Evolutionary conservation across 2,113 vertebrate species (phyloP).

Genomic region (Gambusia holbrooki): DNA sequence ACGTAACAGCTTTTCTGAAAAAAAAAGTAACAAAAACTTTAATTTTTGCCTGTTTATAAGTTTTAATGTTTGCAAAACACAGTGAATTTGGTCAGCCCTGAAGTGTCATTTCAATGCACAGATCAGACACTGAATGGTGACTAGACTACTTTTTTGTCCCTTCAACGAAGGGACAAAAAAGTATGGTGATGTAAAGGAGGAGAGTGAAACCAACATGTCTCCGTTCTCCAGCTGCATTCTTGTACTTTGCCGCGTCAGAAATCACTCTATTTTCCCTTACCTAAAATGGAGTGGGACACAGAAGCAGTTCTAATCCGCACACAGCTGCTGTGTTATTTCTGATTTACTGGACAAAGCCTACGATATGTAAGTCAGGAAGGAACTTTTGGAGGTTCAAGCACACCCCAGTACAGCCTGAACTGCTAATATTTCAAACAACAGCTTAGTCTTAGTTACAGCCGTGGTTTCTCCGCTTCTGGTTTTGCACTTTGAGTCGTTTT

Average conservation of each 20-base stretch:
- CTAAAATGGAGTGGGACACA: slow-evolving; percentile 64
- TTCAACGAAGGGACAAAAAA: too few species aligned
- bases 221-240: slow-evolving; percentile 34
- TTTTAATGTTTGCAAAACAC: too few species aligned
- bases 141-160: too few species aligned
- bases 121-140: too few species aligned
- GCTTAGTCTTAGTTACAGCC: slow-evolving; percentile 40
- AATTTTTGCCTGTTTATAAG: too few species aligned
- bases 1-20: too few species aligned
- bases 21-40: too few species aligned
- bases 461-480: slow-evolving; percentile 9
- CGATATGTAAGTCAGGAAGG: slow-evolving; percentile 57
- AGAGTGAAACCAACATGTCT: slow-evolving; percentile 42
- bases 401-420: slow-evolving; percentile 48
- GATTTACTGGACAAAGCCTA: slow-evolving; percentile 74
- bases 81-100: too few species aligned
- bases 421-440: slow-evolving; percentile 65
- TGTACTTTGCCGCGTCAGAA: slow-evolving; percentile 44
- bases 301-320: slow-evolving; percentile 60
- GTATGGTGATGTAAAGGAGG: slow-evolving; percentile 5
- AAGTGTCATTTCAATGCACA: too few species aligned
- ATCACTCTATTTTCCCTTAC: slow-evolving; percentile 58
- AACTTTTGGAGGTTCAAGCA: slow-evolving; percentile 40
- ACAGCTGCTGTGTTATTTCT: slow-evolving; percentile 68
- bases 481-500: slow-evolving; percentile 5